Percentiles rank a stretch among this genome's conserved stretches.
Evolutionary conservation across 1,140 invertebrate species (phyloP).

Genomic region (Ostrea denselamellosa): DNA sequence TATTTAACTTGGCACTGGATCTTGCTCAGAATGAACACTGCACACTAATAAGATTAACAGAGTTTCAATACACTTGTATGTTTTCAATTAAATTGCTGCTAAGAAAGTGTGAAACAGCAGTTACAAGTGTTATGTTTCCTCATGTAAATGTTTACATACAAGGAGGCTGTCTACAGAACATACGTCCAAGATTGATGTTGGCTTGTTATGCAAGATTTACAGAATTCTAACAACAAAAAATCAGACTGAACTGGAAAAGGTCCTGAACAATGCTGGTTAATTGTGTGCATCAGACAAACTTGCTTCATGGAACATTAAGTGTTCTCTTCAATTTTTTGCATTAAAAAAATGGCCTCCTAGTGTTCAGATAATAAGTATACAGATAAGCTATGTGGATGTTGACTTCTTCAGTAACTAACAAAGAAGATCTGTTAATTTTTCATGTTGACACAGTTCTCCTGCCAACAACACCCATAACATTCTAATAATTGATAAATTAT

Average conservation of each 20-base stretch:
- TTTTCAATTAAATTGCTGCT: slow-evolving; percentile 4
- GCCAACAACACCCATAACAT: slow-evolving; percentile 25
- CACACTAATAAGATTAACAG: slow-evolving; percentile 10
- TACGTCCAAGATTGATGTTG: slow-evolving; percentile 13
- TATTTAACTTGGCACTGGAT: background rate
- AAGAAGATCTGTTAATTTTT: slow-evolving; percentile 10
- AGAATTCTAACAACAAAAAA: slow-evolving; percentile 12
- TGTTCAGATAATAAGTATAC: background rate
- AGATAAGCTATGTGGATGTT: background rate
- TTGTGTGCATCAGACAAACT: background rate
- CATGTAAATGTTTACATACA: slow-evolving; percentile 21
- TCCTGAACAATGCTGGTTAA: slow-evolving; percentile 18
- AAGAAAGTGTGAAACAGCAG: slow-evolving; percentile 32
- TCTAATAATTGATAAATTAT: slow-evolving; percentile 18
- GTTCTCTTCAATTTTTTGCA: background rate
- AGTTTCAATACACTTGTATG: background rate
- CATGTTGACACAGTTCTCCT: slow-evolving; percentile 1
- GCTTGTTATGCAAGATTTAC: slow-evolving; percentile 43
- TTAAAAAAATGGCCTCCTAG: background rate
- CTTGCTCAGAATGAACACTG: background rate
- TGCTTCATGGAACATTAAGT: slow-evolving; percentile 2
- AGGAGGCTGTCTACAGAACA: background rate
- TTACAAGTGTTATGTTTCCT: slow-evolving; percentile 29
- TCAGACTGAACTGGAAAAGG: background rate
- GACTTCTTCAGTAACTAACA: background rate